Percentiles rank a stretch among this genome's conserved stretches.
Evolutionary conservation across 2,888 invertebrate species (phyloP).

Genomic region (Crepidodera aurea): DNA sequence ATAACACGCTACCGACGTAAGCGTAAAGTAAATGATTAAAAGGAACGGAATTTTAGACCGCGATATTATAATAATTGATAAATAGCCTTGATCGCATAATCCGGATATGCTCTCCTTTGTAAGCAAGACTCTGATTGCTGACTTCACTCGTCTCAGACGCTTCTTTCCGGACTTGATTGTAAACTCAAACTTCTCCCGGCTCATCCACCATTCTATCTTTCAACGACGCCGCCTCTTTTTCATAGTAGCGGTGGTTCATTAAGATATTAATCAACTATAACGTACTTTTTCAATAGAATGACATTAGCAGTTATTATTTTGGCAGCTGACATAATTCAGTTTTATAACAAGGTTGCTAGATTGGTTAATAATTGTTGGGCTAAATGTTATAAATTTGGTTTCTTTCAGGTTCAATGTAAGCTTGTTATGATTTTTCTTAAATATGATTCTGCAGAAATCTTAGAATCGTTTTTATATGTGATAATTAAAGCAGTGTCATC

Average conservation of each 20-base stretch:
- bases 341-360: too few relatives aligned
- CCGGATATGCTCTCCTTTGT: conserved; percentile 52
- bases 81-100: conserved; percentile 47
- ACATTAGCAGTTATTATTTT: too few relatives aligned
- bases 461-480: too few relatives aligned
- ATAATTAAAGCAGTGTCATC: too few relatives aligned
- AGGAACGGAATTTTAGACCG: conserved; percentile 22
- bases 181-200: conserved; percentile 44
- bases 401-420: too few relatives aligned
- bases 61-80: conserved; percentile 44
- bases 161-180: conserved; percentile 58
- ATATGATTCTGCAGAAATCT: too few relatives aligned
- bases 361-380: too few relatives aligned
- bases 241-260: not conserved
- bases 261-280: too few relatives aligned
- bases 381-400: too few relatives aligned
- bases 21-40: conserved; percentile 8
- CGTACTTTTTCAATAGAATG: too few relatives aligned
- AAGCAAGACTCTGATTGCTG: conserved; percentile 54
- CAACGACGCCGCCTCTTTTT: not conserved
- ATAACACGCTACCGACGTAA: conserved; percentile 1
- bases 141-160: conserved; percentile 55
- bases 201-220: conserved; percentile 1
- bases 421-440: too few relatives aligned
- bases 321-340: too few relatives aligned